These are phyloP conservation scores for Halictus quadricinctus DNA, from an alignment of 2,888 invertebrate species.

Conservation along the genomic window DNA sequence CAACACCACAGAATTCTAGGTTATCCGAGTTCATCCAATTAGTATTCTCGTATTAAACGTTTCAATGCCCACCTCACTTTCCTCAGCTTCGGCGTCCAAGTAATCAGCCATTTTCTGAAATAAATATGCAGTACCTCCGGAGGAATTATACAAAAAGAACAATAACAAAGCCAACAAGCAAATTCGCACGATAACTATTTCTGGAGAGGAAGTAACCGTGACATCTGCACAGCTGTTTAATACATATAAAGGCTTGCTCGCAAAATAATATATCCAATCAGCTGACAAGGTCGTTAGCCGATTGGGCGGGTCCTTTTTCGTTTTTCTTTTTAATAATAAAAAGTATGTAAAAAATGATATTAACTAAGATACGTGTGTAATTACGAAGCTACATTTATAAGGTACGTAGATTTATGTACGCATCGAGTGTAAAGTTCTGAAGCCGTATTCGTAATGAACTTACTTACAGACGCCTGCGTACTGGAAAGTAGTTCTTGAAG, in stretches of 20 bases:
- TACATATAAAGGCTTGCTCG: constrained; percentile 23
- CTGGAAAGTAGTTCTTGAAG: neutral
- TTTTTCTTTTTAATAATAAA: neutral
- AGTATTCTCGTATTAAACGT: neutral
- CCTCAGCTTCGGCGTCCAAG: constrained; percentile 62
- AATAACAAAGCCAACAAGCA: neutral
- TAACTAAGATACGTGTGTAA: neutral
- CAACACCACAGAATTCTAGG: constrained; percentile 12
- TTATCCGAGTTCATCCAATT: neutral
- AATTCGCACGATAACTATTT: neutral
- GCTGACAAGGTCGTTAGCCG: constrained; percentile 19
- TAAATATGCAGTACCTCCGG: neutral
- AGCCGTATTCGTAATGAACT: neutral
- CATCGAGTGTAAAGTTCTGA: neutral
- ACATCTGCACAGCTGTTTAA: constrained; percentile 49
- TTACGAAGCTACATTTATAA: neutral
- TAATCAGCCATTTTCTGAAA: constrained; percentile 56
- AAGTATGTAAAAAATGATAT: neutral
- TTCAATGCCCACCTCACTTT: constrained; percentile 56
- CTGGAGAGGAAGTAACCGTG: neutral
- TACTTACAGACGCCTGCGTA: neutral
- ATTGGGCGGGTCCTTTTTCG: constrained; percentile 21
- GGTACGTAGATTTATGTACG: neutral
- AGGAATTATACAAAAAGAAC: neutral
- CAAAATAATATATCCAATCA: constrained; percentile 32